A percentile compares a stretch with the other conserved stretches of the same genome.
Conservation (phyloP, 2,797 vertebrate species). For the Rallus crepitans region DNA sequence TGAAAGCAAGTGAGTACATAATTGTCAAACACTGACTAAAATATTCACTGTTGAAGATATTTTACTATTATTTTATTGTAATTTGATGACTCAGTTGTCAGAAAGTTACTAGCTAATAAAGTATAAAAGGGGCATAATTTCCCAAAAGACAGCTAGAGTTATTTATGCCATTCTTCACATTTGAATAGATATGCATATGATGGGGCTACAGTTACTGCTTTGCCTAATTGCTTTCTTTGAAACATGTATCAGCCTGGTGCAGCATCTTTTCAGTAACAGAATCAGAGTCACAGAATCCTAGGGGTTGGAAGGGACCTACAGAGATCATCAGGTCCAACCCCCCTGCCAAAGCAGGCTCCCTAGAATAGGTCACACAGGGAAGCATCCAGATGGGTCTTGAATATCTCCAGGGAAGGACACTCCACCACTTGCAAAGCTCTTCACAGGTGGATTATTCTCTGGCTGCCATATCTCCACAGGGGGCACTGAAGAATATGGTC, state of each 20-base stretch:
- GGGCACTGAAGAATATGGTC: background rate
- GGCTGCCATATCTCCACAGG: background rate
- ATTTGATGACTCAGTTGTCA: background rate
- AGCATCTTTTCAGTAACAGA: background rate
- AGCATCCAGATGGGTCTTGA: too few relatives aligned
- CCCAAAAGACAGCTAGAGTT: background rate
- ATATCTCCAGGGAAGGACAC: too few relatives aligned
- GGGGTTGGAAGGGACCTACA: too few relatives aligned
- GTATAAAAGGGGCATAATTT: background rate
- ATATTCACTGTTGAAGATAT: background rate
- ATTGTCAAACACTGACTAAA: background rate
- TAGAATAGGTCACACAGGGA: too few relatives aligned
- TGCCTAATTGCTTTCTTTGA: background rate
- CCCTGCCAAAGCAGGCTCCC: too few relatives aligned
- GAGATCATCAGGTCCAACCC: too few relatives aligned
- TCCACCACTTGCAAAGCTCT: background rate
- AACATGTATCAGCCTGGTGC: background rate
- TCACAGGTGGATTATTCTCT: background rate
- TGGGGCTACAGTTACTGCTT: background rate
- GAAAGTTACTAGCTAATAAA: constrained; percentile 12
- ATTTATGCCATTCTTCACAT: background rate
- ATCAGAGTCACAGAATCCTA: too few relatives aligned
- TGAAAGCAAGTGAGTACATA: background rate
- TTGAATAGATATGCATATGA: background rate
- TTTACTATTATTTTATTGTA: background rate